These are phyloP conservation scores for Bucorvus abyssinicus DNA, from an alignment of 2,797 vertebrate genomes.

Conservation along the genomic window DNA sequence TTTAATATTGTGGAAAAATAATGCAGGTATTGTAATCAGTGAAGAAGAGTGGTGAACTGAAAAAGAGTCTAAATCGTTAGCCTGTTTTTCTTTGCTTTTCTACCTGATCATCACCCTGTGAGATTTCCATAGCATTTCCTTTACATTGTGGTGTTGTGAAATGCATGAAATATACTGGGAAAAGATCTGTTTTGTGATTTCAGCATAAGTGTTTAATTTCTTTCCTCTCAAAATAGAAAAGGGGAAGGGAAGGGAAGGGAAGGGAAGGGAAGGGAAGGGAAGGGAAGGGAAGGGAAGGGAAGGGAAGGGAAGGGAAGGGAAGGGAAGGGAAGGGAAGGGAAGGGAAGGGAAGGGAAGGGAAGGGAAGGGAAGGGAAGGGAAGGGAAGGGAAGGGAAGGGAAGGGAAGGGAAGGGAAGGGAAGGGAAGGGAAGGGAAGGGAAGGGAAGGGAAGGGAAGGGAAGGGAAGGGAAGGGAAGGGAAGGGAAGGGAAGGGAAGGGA, in stretches of 20 bases:
- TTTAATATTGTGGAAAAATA: neutral
- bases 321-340: neutral
- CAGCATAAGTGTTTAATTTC: neutral
- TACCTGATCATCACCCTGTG: neutral
- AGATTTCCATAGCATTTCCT: constrained; percentile 2
- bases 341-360: neutral
- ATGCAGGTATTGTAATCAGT: neutral
- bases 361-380: neutral
- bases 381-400: neutral
- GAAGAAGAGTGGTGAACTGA: neutral
- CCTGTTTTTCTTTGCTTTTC: neutral
- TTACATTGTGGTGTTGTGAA: neutral
- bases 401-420: neutral
- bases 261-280: neutral
- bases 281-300: neutral
- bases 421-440: neutral
- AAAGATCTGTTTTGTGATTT: neutral
- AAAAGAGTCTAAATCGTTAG: neutral
- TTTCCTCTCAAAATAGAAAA: neutral
- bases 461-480: neutral
- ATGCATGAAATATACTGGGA: neutral
- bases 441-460: neutral
- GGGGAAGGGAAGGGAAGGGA: neutral
- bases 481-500: neutral
- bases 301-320: neutral